These are phyloP conservation scores for Belgica antarctica DNA, from an alignment of 2,888 invertebrate genomes.

Conservation along the genomic window DNA sequence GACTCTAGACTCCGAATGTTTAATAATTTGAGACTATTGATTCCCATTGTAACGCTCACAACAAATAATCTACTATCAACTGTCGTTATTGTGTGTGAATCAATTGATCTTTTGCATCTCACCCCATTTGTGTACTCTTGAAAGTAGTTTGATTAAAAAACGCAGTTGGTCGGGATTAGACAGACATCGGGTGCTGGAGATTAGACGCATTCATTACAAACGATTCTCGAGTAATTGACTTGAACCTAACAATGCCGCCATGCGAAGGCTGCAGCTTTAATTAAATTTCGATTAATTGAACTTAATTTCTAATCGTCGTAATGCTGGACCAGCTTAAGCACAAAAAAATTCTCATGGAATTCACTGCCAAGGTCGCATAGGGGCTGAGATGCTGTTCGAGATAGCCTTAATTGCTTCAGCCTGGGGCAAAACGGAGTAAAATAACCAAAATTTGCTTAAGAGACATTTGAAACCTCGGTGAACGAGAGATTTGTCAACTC, in stretches of 20 bases:
- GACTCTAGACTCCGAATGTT: constrained; percentile 5
- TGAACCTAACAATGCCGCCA: constrained; percentile 15
- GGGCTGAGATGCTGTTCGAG: constrained; percentile 26
- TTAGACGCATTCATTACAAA: constrained; percentile 40
- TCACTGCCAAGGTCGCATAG: constrained; percentile 42
- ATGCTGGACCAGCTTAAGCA: constrained; percentile 38
- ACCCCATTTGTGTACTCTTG: background rate
- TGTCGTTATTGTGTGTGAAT: constrained; percentile 37
- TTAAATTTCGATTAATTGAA: constrained; percentile 38
- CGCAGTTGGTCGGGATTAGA: constrained; percentile 34
- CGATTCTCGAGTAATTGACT: constrained; percentile 42
- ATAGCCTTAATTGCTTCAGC: background rate
- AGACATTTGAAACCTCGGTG: background rate
- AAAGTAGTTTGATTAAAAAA: constrained; percentile 39
- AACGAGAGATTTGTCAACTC: constrained; percentile 3
- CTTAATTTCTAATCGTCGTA: constrained; percentile 3
- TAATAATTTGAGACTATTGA: constrained; percentile 22
- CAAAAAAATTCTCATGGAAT: constrained; percentile 35
- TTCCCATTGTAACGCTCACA: constrained; percentile 33
- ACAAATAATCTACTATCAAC: constrained; percentile 28
- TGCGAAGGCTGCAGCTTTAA: background rate
- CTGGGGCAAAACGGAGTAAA: background rate
- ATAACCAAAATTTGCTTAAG: background rate
- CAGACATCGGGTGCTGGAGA: constrained; percentile 14
- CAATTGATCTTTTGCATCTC: constrained; percentile 39